A percentile compares a stretch with the other conserved stretches of the same genome.
Conservation (phyloP, 2,113 vertebrate genomes). For the Pao palembangensis region DNA sequence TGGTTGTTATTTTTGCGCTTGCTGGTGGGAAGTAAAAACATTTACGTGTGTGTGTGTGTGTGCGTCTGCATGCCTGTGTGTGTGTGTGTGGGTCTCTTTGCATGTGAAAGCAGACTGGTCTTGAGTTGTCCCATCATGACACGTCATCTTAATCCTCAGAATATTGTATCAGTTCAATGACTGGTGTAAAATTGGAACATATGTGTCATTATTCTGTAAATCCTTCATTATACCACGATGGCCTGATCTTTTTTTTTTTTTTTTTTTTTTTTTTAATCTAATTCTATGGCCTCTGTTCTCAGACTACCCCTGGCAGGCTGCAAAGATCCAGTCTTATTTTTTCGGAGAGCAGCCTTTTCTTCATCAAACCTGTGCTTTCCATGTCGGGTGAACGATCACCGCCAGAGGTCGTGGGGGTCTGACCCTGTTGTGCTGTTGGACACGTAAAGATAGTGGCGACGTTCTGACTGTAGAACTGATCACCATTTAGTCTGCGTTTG, state of each 20-base stretch:
- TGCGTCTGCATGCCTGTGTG: slow-evolving; percentile 16
- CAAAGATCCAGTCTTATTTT: slow-evolving; percentile 5
- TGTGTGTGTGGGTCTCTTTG: slow-evolving; percentile 46
- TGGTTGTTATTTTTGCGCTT: slow-evolving; percentile 16
- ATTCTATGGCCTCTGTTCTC: slow-evolving; percentile 7
- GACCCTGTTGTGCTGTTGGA: slow-evolving; percentile 28
- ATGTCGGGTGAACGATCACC: slow-evolving; percentile 10
- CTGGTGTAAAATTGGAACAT: slow-evolving; percentile 61
- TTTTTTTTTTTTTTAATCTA: background rate
- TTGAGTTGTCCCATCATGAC: slow-evolving; percentile 44
- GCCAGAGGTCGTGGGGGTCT: slow-evolving; percentile 26
- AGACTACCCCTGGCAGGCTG: slow-evolving; percentile 8
- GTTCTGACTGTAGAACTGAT: slow-evolving; percentile 39
- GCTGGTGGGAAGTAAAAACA: slow-evolving; percentile 14
- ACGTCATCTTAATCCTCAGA: slow-evolving; percentile 60
- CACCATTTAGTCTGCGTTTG: slow-evolving; percentile 45
- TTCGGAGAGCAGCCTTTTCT: slow-evolving; percentile 11
- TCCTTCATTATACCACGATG: slow-evolving; percentile 41
- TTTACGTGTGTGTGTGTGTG: slow-evolving; percentile 13
- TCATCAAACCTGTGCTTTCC: slow-evolving; percentile 14
- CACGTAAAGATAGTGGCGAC: slow-evolving; percentile 53
- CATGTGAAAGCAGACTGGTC: slow-evolving; percentile 57
- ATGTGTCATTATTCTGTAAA: slow-evolving; percentile 61
- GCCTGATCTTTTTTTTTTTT: slow-evolving; percentile 7
- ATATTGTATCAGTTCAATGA: slow-evolving; percentile 51